Conservation (phyloP, 1,140 invertebrate genomes). For the Procambarus virginalis region DNA sequence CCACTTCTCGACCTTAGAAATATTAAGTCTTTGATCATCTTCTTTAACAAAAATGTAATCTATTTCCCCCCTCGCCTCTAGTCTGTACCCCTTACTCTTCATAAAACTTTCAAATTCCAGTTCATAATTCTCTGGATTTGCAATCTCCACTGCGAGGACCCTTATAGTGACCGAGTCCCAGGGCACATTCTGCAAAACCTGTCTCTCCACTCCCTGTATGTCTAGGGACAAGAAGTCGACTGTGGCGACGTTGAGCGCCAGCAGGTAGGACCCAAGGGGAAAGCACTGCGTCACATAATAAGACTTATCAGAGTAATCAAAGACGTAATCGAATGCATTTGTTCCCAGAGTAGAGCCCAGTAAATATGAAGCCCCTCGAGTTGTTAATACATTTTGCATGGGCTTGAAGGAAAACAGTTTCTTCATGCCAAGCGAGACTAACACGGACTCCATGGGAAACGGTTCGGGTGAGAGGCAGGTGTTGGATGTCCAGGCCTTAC, state of each 20-base stretch:
- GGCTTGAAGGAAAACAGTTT: background rate
- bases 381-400: background rate
- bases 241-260: constrained; percentile 82
- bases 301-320: background rate
- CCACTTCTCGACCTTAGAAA: no score
- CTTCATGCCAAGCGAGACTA: background rate
- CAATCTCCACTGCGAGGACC: constrained; percentile 46
- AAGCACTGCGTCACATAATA: constrained; percentile 83
- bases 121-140: background rate
- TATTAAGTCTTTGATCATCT: background rate
- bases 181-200: constrained; percentile 59
- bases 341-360: background rate
- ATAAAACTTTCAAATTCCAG: constrained; percentile 5
- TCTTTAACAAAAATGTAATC: constrained; percentile 28
- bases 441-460: constrained; percentile 19
- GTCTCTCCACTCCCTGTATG: constrained; percentile 78
- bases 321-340: background rate
- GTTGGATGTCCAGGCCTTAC: constrained; percentile 61
- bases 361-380: constrained; percentile 1
- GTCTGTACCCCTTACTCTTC: constrained; percentile 3
- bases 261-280: constrained; percentile 85
- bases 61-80: background rate
- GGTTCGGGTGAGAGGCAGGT: constrained; percentile 36
- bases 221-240: constrained; percentile 74
- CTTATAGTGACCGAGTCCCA: constrained; percentile 49